Evolutionary conservation across 2,797 vertebrate species (phyloP).

Genomic region (Sciurus vulgaris): DNA sequence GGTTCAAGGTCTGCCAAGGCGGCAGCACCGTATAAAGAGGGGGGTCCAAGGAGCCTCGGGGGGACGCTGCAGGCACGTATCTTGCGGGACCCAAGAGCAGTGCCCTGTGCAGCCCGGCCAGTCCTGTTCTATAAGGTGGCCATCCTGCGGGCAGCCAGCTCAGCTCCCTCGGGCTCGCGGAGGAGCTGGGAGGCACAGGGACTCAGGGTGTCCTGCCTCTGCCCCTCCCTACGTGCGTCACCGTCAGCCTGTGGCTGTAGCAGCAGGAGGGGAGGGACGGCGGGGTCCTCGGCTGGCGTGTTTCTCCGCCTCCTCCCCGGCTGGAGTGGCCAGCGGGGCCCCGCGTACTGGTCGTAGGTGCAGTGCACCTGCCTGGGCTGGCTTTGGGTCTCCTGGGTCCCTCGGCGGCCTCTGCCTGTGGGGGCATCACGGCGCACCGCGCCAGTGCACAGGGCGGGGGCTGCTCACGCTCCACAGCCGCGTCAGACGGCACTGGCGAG

Average conservation of each 20-base stretch:
- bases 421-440: fast-evolving
- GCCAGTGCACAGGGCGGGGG: neutral
- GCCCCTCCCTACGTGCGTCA: too few species aligned
- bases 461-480: fast-evolving
- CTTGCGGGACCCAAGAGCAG: too few species aligned
- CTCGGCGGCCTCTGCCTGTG: fast-evolving
- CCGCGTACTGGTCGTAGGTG: fast-evolving
- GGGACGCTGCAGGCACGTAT: too few species aligned
- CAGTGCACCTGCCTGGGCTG: fast-evolving
- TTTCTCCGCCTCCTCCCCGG: neutral
- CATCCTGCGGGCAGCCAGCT: neutral
- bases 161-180: too few species aligned
- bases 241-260: neutral
- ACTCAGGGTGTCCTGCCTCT: neutral
- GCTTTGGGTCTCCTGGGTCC: fast-evolving
- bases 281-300: too few species aligned
- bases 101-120: too few species aligned
- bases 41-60: too few species aligned
- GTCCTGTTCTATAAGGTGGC: too few species aligned
- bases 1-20: neutral
- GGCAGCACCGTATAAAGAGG: neutral
- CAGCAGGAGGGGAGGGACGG: neutral
- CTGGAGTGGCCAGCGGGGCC: too few species aligned
- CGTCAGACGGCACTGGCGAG: neutral
- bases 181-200: neutral